phyloP scores from a whole-genome alignment of 2,113 vertebrate genomes.

The Synchiropus splendidus region DNA sequence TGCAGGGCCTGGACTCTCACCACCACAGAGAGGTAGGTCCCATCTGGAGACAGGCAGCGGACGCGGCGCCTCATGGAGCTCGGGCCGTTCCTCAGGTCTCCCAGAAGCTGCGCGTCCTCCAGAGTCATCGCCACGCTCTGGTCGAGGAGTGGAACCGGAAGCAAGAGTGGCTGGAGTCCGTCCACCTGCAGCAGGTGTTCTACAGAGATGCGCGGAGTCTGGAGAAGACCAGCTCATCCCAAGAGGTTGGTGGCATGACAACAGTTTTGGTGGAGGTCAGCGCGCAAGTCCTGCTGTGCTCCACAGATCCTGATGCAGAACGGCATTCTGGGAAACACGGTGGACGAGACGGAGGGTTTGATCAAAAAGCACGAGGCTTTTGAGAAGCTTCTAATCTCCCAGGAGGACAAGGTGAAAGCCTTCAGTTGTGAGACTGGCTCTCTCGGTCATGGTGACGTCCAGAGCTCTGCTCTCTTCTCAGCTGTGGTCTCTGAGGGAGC shows the following conservation, averaged over 20 bases:
- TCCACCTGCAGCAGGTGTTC: constrained; percentile 73
- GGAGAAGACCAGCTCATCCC: constrained; percentile 69
- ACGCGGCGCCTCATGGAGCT: too few relatives aligned
- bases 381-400: constrained; percentile 77
- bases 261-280: neutral
- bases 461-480: constrained; percentile 23
- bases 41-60: too few relatives aligned
- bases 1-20: constrained; percentile 45
- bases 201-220: constrained; percentile 70
- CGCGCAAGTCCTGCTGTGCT: neutral
- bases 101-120: constrained; percentile 63
- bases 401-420: constrained; percentile 77
- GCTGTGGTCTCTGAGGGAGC: constrained; percentile 72
- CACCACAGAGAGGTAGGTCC: constrained; percentile 59
- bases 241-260: constrained; percentile 59
- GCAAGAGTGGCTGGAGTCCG: constrained; percentile 65
- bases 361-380: constrained; percentile 80
- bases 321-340: constrained; percentile 67
- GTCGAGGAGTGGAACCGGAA: constrained; percentile 71
- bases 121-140: constrained; percentile 56
- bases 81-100: constrained; percentile 28
- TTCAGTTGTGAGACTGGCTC: too few relatives aligned
- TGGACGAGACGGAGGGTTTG: constrained; percentile 73
- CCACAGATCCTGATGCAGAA: constrained; percentile 73
- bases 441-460: neutral